Conservation (phyloP, 2,888 invertebrate genomes). For the Cordilura impudica region DNA sequence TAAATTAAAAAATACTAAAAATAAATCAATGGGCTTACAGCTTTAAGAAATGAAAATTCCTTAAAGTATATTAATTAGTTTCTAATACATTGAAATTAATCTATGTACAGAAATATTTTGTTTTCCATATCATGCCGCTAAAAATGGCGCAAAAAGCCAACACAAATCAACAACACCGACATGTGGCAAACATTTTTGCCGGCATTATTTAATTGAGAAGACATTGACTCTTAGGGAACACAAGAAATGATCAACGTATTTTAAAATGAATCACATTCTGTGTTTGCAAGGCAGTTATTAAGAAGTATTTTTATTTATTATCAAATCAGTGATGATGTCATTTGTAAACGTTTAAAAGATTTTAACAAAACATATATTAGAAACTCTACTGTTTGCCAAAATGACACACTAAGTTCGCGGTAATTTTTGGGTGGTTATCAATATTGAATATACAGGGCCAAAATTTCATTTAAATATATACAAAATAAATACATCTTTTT, state of each 20-base stretch:
- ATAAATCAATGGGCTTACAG: not conserved
- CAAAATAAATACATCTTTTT: too few species aligned
- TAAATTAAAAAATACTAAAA: conserved; percentile 2
- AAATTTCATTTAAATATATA: too few species aligned
- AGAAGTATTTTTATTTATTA: not conserved
- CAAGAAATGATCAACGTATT: conserved; percentile 40
- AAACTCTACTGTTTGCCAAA: too few species aligned
- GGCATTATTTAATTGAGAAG: conserved; percentile 25
- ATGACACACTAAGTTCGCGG: too few species aligned
- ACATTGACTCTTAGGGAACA: conserved; percentile 1
- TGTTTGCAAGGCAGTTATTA: not conserved
- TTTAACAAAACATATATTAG: not conserved
- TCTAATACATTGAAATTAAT: conserved; percentile 5
- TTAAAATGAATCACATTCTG: conserved; percentile 19
- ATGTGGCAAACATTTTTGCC: conserved; percentile 37
- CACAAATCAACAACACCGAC: not conserved
- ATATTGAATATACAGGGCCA: too few species aligned
- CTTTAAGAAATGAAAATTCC: not conserved
- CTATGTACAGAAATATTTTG: too few species aligned
- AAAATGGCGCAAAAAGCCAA: not conserved
- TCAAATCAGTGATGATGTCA: conserved; percentile 30
- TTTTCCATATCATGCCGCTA: too few species aligned
- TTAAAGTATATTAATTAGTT: conserved; percentile 12
- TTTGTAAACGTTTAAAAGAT: not conserved
- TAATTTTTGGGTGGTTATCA: too few species aligned